phyloP scores from a whole-genome alignment of 2,888 invertebrate species.

The Mythimna impura region DNA sequence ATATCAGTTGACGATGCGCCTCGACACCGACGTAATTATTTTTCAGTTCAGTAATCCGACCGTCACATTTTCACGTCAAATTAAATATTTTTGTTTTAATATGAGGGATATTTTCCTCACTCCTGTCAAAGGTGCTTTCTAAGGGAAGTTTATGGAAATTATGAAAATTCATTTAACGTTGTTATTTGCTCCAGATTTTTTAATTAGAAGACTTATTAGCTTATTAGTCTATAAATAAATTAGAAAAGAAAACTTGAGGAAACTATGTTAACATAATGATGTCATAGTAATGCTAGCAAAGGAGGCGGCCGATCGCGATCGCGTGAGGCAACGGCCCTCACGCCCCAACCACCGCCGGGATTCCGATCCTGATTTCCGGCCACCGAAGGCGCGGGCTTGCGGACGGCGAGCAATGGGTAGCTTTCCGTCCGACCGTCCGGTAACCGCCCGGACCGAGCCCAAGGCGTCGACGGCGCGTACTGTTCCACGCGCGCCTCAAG shows the following conservation, averaged over 20 bases:
- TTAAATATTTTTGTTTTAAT: slow-evolving; percentile 35
- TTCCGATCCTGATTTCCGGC: too few species aligned
- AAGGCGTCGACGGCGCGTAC: too few species aligned
- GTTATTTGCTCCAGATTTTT: neutral
- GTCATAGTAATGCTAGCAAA: too few species aligned
- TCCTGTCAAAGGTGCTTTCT: neutral
- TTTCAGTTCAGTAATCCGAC: slow-evolving; percentile 38
- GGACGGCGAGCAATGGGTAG: too few species aligned
- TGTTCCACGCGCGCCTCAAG: too few species aligned
- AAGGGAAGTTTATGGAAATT: neutral
- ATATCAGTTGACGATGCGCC: slow-evolving; percentile 24
- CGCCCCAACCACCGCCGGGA: too few species aligned
- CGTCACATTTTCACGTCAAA: slow-evolving; percentile 23
- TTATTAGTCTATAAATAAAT: neutral
- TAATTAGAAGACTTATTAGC: neutral
- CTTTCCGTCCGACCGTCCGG: too few species aligned
- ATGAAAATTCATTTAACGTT: neutral
- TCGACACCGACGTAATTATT: slow-evolving; percentile 39
- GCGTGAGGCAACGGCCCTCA: too few species aligned
- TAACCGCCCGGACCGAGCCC: too few species aligned
- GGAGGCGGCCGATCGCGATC: too few species aligned
- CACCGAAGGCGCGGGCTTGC: too few species aligned
- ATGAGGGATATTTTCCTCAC: neutral
- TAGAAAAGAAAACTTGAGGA: neutral
- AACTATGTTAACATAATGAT: too few species aligned